A percentile compares a stretch with the other conserved stretches of the same genome.
These are phyloP conservation scores for Atherinomorus stipes DNA, from an alignment of 2,113 vertebrate genomes.

Conservation along the genomic window DNA sequence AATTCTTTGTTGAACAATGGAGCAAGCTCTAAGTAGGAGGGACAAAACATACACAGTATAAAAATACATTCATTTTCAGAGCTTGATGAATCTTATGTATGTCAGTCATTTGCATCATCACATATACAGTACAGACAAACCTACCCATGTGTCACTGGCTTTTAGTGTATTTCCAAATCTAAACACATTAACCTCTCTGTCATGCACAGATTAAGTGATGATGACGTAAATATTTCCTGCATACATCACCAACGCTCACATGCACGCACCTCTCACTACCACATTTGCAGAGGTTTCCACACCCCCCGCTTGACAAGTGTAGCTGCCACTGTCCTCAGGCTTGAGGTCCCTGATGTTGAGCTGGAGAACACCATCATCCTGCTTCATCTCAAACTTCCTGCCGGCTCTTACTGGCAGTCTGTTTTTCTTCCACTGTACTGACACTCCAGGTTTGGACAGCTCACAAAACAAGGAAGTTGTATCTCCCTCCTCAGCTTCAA, in stretches of 20 bases:
- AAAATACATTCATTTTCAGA: not conserved
- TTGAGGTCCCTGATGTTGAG: slow-evolving; percentile 67
- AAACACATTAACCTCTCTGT: not conserved
- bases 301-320: slow-evolving; percentile 39
- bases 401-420: slow-evolving; percentile 68
- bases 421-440: slow-evolving; percentile 76
- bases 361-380: slow-evolving; percentile 61
- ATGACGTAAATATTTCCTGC: rapidly evolving
- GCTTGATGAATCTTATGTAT: not conserved
- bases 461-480: slow-evolving; percentile 59
- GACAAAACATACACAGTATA: not conserved
- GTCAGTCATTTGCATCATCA: not conserved
- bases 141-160: no score
- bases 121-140: no score
- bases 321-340: slow-evolving; percentile 61
- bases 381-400: slow-evolving; percentile 77
- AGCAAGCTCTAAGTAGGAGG: slow-evolving; percentile 4
- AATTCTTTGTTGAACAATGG: slow-evolving; percentile 80
- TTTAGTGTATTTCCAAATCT: not conserved
- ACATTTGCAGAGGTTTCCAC: slow-evolving; percentile 34
- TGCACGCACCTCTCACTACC: slow-evolving; percentile 20
- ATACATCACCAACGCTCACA: not conserved
- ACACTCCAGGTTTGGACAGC: slow-evolving; percentile 60
- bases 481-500: slow-evolving; percentile 40
- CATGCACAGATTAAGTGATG: not conserved